These are phyloP conservation scores for Diaprepes abbreviatus DNA, from an alignment of 2,888 invertebrate species.

Conservation along the genomic window DNA sequence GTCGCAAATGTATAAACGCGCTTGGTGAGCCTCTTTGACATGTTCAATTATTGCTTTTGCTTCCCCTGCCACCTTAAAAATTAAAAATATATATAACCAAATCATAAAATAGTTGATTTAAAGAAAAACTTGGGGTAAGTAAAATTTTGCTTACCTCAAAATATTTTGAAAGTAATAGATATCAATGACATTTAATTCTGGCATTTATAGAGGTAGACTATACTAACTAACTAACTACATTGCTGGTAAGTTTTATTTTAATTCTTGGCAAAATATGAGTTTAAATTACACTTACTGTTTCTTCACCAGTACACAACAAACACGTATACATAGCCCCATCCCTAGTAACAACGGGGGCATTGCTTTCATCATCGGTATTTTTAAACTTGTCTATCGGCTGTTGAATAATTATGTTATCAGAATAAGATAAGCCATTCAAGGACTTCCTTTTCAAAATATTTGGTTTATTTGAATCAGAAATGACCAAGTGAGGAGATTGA, in stretches of 20 bases:
- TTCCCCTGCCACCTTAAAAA: conserved; percentile 65
- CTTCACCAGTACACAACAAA: conserved; percentile 68
- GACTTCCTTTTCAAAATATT: conserved; percentile 60
- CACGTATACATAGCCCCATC: conserved; percentile 71
- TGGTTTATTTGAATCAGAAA: conserved; percentile 54
- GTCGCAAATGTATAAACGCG: conserved; percentile 78
- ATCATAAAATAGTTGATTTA: no score
- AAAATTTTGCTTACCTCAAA: no score
- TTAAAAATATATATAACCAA: neutral
- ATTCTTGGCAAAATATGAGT: no score
- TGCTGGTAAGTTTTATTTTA: no score
- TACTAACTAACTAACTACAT: no score
- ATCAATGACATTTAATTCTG: no score
- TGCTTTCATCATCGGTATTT: conserved; percentile 39
- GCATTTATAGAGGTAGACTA: no score
- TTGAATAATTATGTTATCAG: conserved; percentile 38
- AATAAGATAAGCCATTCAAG: conserved; percentile 28
- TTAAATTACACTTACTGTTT: conserved; percentile 59
- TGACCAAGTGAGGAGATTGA: no score
- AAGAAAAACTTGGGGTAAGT: no score
- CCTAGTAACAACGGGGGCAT: conserved; percentile 54
- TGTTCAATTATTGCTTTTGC: conserved; percentile 75
- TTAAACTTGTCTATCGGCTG: conserved; percentile 24
- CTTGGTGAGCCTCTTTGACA: conserved; percentile 73
- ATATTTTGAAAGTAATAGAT: no score